Percentiles rank a stretch among this genome's conserved stretches.
phyloP scores from a whole-genome alignment of 2,113 vertebrate species.

The Dermatemys mawii region DNA sequence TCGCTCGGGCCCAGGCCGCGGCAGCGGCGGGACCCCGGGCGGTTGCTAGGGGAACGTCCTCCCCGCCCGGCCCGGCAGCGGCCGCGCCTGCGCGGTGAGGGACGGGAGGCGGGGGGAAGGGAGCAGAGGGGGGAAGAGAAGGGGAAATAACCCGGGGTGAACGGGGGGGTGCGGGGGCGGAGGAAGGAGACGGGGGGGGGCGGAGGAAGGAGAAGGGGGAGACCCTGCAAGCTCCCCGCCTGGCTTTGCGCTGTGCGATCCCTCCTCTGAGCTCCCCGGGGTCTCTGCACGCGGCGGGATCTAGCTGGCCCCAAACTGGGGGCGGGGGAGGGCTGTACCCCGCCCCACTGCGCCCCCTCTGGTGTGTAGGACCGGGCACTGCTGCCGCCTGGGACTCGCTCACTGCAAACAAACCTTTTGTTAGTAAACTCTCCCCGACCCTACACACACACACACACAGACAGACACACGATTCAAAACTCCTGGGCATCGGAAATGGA shows the following conservation, averaged over 20 bases:
- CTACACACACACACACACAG: neutral
- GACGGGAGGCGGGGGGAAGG: neutral
- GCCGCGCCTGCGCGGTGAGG: neutral
- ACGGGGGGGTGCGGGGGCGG: neutral
- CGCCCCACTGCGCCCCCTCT: neutral
- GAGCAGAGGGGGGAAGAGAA: neutral
- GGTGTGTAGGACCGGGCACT: neutral
- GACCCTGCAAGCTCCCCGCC: too few species aligned
- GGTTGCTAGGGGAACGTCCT: slow-evolving; percentile 39
- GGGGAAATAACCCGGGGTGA: neutral
- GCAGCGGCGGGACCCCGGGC: neutral
- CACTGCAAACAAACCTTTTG: neutral
- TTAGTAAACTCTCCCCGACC: neutral
- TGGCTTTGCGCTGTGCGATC: neutral
- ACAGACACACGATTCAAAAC: neutral
- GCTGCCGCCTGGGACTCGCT: neutral
- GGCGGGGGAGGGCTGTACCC: too few species aligned
- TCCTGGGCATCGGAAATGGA: neutral
- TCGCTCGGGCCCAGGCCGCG: neutral
- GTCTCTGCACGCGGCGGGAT: too few species aligned
- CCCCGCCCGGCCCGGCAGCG: neutral
- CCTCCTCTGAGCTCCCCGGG: neutral
- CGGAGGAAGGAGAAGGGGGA: too few species aligned
- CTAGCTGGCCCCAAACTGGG: too few species aligned
- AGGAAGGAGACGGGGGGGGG: neutral